Evolutionary conservation across 2,113 vertebrate species (phyloP), one percentile per base, ranked within the genome.

Genomic region (Sinocyclocheilus maitianheensis): DNA sequence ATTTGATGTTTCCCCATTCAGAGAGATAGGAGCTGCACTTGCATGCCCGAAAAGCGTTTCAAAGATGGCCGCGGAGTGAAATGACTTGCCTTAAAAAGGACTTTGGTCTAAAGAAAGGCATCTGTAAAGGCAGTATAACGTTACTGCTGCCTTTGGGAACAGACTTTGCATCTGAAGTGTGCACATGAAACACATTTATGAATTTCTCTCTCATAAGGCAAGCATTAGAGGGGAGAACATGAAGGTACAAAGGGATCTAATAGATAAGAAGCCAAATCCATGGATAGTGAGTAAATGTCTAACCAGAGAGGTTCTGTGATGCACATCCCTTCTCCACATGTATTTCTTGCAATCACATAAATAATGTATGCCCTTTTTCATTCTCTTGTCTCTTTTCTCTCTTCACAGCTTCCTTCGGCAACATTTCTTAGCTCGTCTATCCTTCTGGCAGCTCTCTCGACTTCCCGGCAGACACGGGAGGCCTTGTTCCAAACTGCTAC

Each of bases 351-450:
- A 78, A 89, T 81, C 51, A 84, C 87, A 77, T 88, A 88, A 90
- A 91, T 91, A 75, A 90, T 91, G 48, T 60, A 86, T 87, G 72
- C 78, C 72, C 46, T 62, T 88, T 48, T 71, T 86, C 63, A 81
- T 72, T 85, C 71, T 89, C 60, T 37, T 77, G 67, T 90, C 86
- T 81, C 53, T 60, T 85, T 86, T 83, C 71, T 87, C 77, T 87
- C 77, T 75, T 87, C 87, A 87, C 92, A 99, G 97, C 97, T 90
- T 97, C 97, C 91, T 98, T 97, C 87, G 97, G 97, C 94, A 97
- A 95, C 91, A 93, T 96, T 94, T 96, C 97, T 93, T 98, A 99
- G 96, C 94, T 94, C 92, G 88, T 91, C 91, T 93, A 77, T 94
- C 93, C 94, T 87, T 89, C 93, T 93, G 93, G 94, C 95, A 93